Base-by-base conservation (phyloP, 1,140 invertebrate genomes). In the Drosophila pallidifrons region DNA sequence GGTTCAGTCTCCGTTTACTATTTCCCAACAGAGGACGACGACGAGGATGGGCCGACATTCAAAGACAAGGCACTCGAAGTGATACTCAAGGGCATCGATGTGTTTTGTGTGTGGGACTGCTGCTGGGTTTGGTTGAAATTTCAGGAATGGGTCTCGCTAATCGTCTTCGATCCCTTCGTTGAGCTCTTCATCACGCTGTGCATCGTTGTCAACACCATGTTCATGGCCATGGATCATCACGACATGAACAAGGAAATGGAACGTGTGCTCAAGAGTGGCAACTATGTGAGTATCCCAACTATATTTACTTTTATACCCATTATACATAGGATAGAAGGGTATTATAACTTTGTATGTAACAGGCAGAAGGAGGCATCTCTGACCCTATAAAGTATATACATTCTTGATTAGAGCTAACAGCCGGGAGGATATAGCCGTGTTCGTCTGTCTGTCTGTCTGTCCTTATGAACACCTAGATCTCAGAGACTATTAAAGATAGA, bases 111-210 rank as follows among this genome's bases (percentile, higher is more conserved):
- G 58, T 99, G 98, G 98, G 97, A 99, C 93, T 99, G 98, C 94
- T 98, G 97, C 93, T 96, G 95, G 94, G 94, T 96, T 77, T 99
- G 98, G 97, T 94, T 98, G 69, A 96, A 96, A 92, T 95, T 99
- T 91, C 97, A 98, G 94, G 96, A 98, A 92, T 96, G 96, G 93
- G 95, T 99, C n/a, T 95, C 96, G 1, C 93, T 99, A 11, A 94
- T 99, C 80, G 98, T 99, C 60, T 98, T 99, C 93, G 98, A 99
- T 95, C 98, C 98, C 5, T 99, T 99, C 92, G 97, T 99, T 75
- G 99, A 99, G 93, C 94, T 99, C 71, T 99, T 99, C 93, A 99
- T 99, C 92, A 99, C 98, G 5, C 94, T 99, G 45, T 99, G 98
- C 93, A 99, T 99, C 93, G 97, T 99, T 58, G 97, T 99, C 75